Conservation (phyloP, 2,113 vertebrate species). For the Phodopus roborovskii region DNA sequence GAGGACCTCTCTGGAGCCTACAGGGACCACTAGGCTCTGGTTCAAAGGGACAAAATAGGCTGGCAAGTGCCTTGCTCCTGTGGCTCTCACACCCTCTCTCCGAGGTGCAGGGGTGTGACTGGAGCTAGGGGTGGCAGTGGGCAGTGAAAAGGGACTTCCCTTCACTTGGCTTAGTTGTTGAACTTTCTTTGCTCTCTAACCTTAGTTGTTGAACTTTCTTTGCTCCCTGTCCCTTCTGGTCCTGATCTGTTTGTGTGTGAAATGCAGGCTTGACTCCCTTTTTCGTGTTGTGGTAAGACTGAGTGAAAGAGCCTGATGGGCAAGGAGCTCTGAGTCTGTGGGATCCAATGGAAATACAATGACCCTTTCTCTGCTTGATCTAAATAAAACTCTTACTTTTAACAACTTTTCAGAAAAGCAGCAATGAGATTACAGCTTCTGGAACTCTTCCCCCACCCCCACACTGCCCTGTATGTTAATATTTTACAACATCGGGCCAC, state of each 20-base stretch:
- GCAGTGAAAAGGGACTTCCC: neutral
- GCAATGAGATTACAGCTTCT: neutral
- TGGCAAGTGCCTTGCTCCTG: no score
- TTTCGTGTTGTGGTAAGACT: no score
- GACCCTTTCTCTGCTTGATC: neutral
- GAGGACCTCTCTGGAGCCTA: neutral
- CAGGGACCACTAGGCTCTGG: neutral
- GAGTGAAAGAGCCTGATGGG: neutral
- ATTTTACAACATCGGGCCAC: neutral
- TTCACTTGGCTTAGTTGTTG: neutral
- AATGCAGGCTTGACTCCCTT: neutral
- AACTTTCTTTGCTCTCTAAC: neutral
- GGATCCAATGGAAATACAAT: neutral
- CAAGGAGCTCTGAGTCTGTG: neutral
- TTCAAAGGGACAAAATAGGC: neutral
- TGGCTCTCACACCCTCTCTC: neutral
- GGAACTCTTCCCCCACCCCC: no score
- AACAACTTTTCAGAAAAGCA: neutral
- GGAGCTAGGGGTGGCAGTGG: neutral
- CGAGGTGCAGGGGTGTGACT: no score
- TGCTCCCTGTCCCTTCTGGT: neutral
- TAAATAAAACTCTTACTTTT: neutral
- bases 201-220: neutral
- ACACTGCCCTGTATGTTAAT: neutral
- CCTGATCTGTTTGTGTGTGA: neutral